A percentile compares a stretch with the other conserved stretches of the same genome.
Conservation (phyloP, 2,888 invertebrate genomes). For the Pollenia labialis region DNA sequence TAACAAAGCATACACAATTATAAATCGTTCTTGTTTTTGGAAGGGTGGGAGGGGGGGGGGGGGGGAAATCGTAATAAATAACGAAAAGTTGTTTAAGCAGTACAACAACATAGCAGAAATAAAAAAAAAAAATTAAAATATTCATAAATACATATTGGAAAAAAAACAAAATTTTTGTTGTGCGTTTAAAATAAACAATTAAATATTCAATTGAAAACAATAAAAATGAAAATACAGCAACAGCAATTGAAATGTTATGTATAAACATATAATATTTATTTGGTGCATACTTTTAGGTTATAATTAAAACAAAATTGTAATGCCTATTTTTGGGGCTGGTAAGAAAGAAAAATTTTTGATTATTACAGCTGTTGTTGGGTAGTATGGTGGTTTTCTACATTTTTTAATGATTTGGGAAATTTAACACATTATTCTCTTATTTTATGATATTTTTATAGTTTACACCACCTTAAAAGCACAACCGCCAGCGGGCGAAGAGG, state of each 20-base stretch:
- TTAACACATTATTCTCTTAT: too few relatives aligned
- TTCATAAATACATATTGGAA: conserved; percentile 35
- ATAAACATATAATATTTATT: not conserved
- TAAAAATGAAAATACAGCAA: conserved; percentile 54
- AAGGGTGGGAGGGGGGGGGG: too few relatives aligned
- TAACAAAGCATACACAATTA: conserved; percentile 40
- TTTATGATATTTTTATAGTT: too few relatives aligned
- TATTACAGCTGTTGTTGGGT: not conserved
- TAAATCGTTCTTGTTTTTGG: conserved; percentile 17
- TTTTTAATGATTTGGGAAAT: too few relatives aligned
- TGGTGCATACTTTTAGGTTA: conserved; percentile 46
- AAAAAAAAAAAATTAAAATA: not conserved
- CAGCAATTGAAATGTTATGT: conserved; percentile 21
- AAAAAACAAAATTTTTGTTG: conserved; percentile 44
- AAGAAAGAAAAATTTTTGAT: not conserved
- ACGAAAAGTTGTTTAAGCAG: conserved; percentile 42
- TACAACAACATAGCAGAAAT: conserved; percentile 28
- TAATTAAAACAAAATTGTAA: conserved; percentile 8
- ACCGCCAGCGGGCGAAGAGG: too few relatives aligned
- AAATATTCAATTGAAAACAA: conserved; percentile 45
- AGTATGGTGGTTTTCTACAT: not conserved
- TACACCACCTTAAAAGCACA: too few relatives aligned
- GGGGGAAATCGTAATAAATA: conserved; percentile 62
- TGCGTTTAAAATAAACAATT: conserved; percentile 29
- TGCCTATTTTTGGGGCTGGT: not conserved